Evolutionary conservation across 2,888 invertebrate genomes (phyloP).

Genomic region (Pinctada fucata): DNA sequence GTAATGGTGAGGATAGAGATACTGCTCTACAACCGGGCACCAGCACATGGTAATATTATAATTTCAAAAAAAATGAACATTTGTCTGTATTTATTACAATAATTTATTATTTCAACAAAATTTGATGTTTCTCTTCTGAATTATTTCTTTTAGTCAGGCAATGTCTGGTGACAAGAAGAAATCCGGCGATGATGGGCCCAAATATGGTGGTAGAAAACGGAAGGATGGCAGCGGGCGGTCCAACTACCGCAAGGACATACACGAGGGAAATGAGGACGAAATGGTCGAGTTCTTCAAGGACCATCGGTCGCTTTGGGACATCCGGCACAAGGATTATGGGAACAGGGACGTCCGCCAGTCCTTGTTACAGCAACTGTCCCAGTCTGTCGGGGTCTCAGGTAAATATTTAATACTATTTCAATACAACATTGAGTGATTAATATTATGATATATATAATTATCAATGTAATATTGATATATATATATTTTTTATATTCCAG

Average conservation of each 20-base stretch:
- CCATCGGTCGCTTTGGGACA: constrained; percentile 35
- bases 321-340: constrained; percentile 31
- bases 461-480: constrained; percentile 18
- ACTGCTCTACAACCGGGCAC: too few relatives aligned
- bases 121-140: background rate
- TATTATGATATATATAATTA: constrained; percentile 21
- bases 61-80: background rate
- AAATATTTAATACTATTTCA: constrained; percentile 27
- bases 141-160: constrained; percentile 6
- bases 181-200: constrained; percentile 9
- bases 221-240: constrained; percentile 14
- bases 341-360: constrained; percentile 28
- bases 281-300: constrained; percentile 34
- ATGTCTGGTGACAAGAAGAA: constrained; percentile 5
- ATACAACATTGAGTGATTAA: constrained; percentile 17
- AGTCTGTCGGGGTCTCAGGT: constrained; percentile 28
- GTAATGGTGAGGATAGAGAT: too few relatives aligned
- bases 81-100: too few relatives aligned
- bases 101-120: background rate
- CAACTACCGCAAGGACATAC: constrained; percentile 11
- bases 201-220: constrained; percentile 4
- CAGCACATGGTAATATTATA: constrained; percentile 1
- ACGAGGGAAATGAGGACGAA: constrained; percentile 24
- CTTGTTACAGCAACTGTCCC: constrained; percentile 25
- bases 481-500: constrained; percentile 21